Percentiles rank a stretch among this genome's conserved stretches.
phyloP scores from a whole-genome alignment of 1,140 invertebrate species.

The Calosoma granatense region DNA sequence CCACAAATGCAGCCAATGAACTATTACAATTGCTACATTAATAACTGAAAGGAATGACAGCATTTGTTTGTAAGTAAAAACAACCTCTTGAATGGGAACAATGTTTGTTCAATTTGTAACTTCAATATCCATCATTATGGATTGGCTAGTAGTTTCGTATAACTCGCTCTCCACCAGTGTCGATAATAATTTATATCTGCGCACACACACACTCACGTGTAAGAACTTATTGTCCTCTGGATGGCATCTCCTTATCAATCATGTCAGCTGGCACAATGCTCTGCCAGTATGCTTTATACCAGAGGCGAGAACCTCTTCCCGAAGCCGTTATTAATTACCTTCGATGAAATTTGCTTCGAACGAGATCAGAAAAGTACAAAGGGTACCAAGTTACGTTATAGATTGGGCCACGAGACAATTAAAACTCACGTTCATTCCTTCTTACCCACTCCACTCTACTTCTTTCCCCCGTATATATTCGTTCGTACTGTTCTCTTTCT shows the following conservation, averaged over 20 bases:
- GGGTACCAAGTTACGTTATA: neutral
- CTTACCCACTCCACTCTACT: neutral
- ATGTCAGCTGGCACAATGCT: neutral
- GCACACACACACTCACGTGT: too few species aligned
- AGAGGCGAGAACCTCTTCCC: too few species aligned
- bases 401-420: neutral
- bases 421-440: neutral
- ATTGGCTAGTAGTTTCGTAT: too few species aligned
- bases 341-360: slow-evolving; percentile 2
- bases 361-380: slow-evolving; percentile 9
- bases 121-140: too few species aligned
- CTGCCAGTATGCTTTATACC: neutral
- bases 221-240: neutral
- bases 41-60: too few species aligned
- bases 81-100: too few species aligned
- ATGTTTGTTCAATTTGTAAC: too few species aligned
- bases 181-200: too few species aligned
- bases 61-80: too few species aligned
- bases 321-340: neutral
- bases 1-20: too few species aligned
- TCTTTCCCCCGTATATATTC: neutral
- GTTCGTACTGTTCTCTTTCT: neutral
- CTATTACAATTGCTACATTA: too few species aligned
- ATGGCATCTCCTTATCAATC: neutral
- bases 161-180: too few species aligned